Evolutionary conservation across 2,797 vertebrate genomes (phyloP), one percentile per base, ranked within the genome.

Genomic region (Labeo calbasu): DNA sequence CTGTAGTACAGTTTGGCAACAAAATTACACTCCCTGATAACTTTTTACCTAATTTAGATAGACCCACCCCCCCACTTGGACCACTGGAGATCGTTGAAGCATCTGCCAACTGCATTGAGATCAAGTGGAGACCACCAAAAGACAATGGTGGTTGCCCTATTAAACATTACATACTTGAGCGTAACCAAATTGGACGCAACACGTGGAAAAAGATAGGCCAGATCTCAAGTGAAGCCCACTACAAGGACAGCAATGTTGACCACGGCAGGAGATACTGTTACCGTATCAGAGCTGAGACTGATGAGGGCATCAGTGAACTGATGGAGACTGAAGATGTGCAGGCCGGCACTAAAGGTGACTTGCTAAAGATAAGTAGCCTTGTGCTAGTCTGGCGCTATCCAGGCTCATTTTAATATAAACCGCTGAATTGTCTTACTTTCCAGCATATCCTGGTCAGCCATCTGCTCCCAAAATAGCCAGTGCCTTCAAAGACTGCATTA

Each of bases 301-400:
- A 95, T 0, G 96, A 97, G 87, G 97, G 96, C 21, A 85, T 32
- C 4, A 96, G 98, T 2, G 94, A 98, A 0, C 28, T 94, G 0
- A 94, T 98, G 93, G 95, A 97, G 86, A 98, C 97, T 0, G 94
- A 95, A 8, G 96, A 98, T 79, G 93, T 97, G 89, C 95, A 96
- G 90, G 94, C 96, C 23, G 95, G 94, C 12, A 94, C 95, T 48
- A 96, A 96, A 94, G 97, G 97, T 99, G 25, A 85, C 21, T 66
- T 32, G 4, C 17, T 40, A 25, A 71, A 28, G 61, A 63, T 10
- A 32, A 46, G 23, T 5, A 57, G 15, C 43, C 9, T 21, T 51
- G 50, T 23, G 11, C 21, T 77, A 32, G 2, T 28, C 63, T 28
- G 19, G 28, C 13, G 8, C 48, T 11, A n/a, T 57, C 2, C 5